Evolutionary conservation across 2,113 vertebrate species (phyloP).

Genomic region (Dinomys branickii): DNA sequence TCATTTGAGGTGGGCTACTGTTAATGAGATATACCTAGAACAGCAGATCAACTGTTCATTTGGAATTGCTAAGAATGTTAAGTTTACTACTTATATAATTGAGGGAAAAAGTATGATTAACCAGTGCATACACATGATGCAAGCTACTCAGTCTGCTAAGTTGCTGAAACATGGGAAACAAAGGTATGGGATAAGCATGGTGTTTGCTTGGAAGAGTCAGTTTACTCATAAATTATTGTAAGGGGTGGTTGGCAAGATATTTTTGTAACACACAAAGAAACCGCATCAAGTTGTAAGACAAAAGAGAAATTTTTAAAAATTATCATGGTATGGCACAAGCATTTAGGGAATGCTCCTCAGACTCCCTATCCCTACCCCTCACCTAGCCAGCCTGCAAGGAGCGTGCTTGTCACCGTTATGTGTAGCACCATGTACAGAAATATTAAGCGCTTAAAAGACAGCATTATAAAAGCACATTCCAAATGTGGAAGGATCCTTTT

Average conservation of each 20-base stretch:
- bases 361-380: not conserved
- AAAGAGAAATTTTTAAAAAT: not conserved
- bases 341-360: not conserved
- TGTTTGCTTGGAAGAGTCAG: not conserved
- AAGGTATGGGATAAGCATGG: not conserved
- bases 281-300: not conserved
- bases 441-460: not conserved
- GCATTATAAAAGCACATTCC: not conserved
- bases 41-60: not conserved
- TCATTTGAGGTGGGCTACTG: not conserved
- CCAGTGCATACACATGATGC: not conserved
- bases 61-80: not conserved
- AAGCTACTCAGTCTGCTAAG: not conserved
- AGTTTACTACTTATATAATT: not conserved
- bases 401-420: not conserved
- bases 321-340: not conserved
- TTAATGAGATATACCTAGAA: not conserved
- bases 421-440: not conserved
- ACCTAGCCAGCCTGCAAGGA: too few relatives aligned
- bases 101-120: not conserved
- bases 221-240: not conserved
- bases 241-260: not conserved
- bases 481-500: not conserved
- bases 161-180: not conserved
- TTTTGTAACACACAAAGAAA: slow-evolving; percentile 3